Evolutionary conservation across 2,888 invertebrate genomes (phyloP), one percentile per base, ranked within the genome.

Genomic region (Electrophaes corylata): DNA sequence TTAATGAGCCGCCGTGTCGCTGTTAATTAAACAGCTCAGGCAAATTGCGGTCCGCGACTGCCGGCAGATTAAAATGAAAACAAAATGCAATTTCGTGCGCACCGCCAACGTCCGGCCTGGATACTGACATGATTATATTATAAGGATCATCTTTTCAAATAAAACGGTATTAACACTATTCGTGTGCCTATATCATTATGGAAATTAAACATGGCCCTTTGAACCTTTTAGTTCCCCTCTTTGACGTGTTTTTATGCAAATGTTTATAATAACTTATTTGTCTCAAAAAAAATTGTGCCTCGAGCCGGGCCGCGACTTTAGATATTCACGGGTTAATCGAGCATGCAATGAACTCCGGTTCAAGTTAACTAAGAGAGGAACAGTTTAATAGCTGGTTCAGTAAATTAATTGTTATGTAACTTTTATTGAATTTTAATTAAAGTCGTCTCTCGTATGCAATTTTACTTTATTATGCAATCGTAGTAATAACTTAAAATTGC

Each of bases 1-100:
- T 91, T 90, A 91, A 91, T 90, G 88, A 88, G 81, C 82, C 76
- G 77, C 86, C 87, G 85, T 86, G 88, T 84, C 85, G 84, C 80
- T 79, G 81, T 80, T 91, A 89, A 91, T 91, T 90, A 89, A 85
- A 85, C 84, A 82, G 83, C 88, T 81, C 81, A 73, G 83, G 83
- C 84, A 89, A 90, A 90, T 88, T 89, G 84, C 82, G 73, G 79
- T 78, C 76, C 70, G 78, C 80, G 83, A 79, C 78, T 72, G 76
- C 74, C 75, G 70, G 65, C 73, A 82, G 82, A 88, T 89, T 89
- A 86, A 86, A 49, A 49, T 49, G 49, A 40, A 88, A 88, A 86
- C 84, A 79, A 82, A 89, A 87, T 87, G 81, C 82, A 86, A 88
- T 87, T 85, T 84, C 65, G 70, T 77, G 76, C 73, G 69, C 75